phyloP scores from a whole-genome alignment of 2,888 invertebrate genomes.

The Trisateles emortualis region DNA sequence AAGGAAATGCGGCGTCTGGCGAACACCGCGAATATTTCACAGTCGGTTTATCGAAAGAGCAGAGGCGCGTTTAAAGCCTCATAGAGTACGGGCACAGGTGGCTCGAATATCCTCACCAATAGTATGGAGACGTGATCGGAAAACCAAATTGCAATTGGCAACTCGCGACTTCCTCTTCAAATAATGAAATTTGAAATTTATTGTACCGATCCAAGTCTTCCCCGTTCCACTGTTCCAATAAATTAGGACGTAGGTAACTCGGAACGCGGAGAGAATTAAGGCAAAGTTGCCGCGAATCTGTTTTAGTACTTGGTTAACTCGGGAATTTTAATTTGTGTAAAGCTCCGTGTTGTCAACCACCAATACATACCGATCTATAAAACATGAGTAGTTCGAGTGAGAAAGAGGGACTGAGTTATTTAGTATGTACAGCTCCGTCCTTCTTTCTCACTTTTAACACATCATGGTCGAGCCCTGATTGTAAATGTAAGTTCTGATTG shows the following conservation, averaged over 20 bases:
- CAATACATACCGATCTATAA: neutral
- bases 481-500: no score
- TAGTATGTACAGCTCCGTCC: no score
- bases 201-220: slow-evolving; percentile 74
- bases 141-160: slow-evolving; percentile 80
- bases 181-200: slow-evolving; percentile 86
- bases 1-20: slow-evolving; percentile 76
- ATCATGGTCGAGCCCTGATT: no score
- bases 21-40: slow-evolving; percentile 82
- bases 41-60: slow-evolving; percentile 83
- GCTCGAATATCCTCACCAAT: slow-evolving; percentile 84
- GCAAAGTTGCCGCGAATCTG: slow-evolving; percentile 56
- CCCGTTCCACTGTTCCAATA: slow-evolving; percentile 72
- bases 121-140: slow-evolving; percentile 84
- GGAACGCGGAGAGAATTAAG: slow-evolving; percentile 63
- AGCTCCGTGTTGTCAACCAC: slow-evolving; percentile 22
- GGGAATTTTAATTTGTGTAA: slow-evolving; percentile 56
- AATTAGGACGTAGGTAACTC: slow-evolving; percentile 69
- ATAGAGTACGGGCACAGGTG: slow-evolving; percentile 84
- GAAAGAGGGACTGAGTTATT: no score
- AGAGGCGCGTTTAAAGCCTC: slow-evolving; percentile 82
- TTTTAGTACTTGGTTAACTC: slow-evolving; percentile 53
- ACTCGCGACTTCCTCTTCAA: slow-evolving; percentile 83
- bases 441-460: no score
- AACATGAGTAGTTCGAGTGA: no score